Percentiles rank a stretch among this genome's conserved stretches.
Conservation (phyloP, 2,888 invertebrate genomes). For the Pammene fasciana region DNA sequence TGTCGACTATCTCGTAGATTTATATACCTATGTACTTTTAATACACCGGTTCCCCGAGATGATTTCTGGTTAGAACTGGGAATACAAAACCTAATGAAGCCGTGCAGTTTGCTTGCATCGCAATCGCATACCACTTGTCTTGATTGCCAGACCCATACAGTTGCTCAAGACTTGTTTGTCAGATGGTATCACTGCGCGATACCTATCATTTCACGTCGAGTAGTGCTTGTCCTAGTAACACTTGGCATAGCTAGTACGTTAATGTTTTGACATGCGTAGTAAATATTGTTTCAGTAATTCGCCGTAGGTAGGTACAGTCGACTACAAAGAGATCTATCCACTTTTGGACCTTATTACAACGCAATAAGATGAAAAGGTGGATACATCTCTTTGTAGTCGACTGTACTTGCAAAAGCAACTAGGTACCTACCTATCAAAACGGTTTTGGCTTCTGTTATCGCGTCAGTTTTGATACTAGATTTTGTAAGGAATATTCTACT, state of each 20-base stretch:
- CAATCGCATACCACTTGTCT: conserved; percentile 55
- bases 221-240: conserved; percentile 31
- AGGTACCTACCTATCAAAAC: background rate
- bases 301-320: no score
- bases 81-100: conserved; percentile 16
- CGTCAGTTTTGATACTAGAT: no score
- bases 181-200: conserved; percentile 30
- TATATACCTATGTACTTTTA: no score
- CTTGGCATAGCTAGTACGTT: conserved; percentile 20
- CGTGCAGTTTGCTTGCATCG: conserved; percentile 52
- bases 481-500: no score
- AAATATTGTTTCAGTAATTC: conserved; percentile 18
- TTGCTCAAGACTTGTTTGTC: conserved; percentile 49
- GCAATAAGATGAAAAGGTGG: no score
- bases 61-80: no score
- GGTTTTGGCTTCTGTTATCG: background rate
- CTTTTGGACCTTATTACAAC: no score
- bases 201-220: conserved; percentile 20
- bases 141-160: conserved; percentile 53
- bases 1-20: no score
- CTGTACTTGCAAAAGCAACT: no score
- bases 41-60: background rate
- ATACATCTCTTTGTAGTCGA: no score
- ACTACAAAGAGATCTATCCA: no score
- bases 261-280: conserved; percentile 31